Conservation (phyloP, 2,113 vertebrate species). For the Bubo bubo region DNA sequence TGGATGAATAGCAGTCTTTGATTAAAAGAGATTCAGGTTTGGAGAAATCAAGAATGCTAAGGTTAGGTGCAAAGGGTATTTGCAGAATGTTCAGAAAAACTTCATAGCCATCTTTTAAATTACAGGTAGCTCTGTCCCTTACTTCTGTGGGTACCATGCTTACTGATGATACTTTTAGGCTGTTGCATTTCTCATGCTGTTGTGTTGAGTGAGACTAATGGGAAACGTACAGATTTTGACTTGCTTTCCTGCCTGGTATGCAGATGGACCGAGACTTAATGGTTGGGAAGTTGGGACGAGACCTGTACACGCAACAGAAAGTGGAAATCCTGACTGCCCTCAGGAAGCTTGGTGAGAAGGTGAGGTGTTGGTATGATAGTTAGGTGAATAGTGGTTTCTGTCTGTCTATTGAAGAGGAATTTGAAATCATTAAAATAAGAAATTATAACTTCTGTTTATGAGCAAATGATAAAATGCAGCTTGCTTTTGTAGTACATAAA, state of each 20-base stretch:
- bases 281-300: slow-evolving; percentile 88
- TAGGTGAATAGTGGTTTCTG: background rate
- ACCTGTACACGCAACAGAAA: slow-evolving; percentile 90
- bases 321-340: slow-evolving; percentile 94
- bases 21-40: background rate
- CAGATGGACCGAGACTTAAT: slow-evolving; percentile 98
- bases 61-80: background rate
- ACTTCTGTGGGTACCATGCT: background rate
- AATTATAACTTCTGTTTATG: background rate
- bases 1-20: background rate
- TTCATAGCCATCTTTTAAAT: background rate
- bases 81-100: background rate
- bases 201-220: background rate
- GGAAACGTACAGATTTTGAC: background rate
- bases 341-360: slow-evolving; percentile 96
- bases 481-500: background rate
- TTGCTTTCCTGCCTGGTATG: background rate
- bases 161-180: background rate
- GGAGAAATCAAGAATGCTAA: background rate
- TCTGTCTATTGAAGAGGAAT: background rate
- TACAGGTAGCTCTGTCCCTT: background rate
- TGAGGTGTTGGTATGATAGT: slow-evolving; percentile 43
- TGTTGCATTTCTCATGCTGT: background rate
- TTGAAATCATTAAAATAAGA: background rate
- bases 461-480: background rate